Base-by-base conservation (phyloP, 2,888 invertebrate species). In the Boloria euphrosyne region DNA sequence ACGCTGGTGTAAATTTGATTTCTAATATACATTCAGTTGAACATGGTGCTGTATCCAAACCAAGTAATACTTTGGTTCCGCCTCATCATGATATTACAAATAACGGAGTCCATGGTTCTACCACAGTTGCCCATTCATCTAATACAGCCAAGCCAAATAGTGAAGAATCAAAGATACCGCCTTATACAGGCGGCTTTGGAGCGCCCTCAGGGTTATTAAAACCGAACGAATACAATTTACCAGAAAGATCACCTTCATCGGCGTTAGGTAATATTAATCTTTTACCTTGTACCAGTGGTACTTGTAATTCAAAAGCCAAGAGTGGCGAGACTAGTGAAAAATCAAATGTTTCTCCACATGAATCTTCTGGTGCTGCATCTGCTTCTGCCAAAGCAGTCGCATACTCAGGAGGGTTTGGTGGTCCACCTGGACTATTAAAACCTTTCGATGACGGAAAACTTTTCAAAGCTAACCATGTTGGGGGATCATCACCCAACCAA, bases 401-500 rank as follows among this genome's bases (percentile, higher is more conserved):
- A 47, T 91, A 91, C 69, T 78, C 83, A 16, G 90, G 89, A 62
- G 88, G 91, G 16, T 92, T 92, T 72, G 89, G 90, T 47, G 92
- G 90, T 38, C 89, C 91, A 54, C 85, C 90, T 31, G 92, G 92
- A n/a, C 66, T 90, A 14, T 73, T 90, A 6, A 82, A 82, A 74
- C 89, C 92, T 1, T 83, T 80, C 68, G 88, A 90, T 62, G 76
- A 77, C 65, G 84, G 83, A 44, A 67, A 59, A 49, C 38, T 51
- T 46, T 27, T 65, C 4, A 50, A 65, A 17, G 59, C 44, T 43
- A 62, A 31, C n/a, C 31, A 65, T 17, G 13, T n/a, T 49, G 55
- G 22, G 27, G 31, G 49, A 49, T 6, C 17, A 58, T 53, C 77
- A 70, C 31, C 31, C 31, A 38, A 38, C 31, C 31, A 38, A 70